Percentiles rank a stretch among this genome's conserved stretches.
These are phyloP conservation scores for Lindbergichthys nudifrons DNA, from an alignment of 2,797 vertebrate species.

Conservation along the genomic window DNA sequence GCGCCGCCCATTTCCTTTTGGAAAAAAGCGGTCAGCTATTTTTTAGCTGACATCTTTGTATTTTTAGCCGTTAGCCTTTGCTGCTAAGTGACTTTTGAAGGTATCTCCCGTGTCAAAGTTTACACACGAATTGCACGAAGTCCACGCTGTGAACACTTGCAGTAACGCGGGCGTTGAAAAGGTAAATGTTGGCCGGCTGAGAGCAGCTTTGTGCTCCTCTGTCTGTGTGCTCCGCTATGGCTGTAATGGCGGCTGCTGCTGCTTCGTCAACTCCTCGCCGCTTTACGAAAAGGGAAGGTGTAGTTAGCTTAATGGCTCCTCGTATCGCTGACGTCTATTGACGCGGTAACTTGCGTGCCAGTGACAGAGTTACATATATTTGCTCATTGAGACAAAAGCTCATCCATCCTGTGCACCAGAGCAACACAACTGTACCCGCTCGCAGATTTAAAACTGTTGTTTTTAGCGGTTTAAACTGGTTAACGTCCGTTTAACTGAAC, in stretches of 20 bases:
- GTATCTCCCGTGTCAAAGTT: conserved; percentile 42
- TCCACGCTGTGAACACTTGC: conserved; percentile 71
- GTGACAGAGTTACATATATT: conserved; percentile 86
- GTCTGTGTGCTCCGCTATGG: conserved; percentile 44
- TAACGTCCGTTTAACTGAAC: conserved; percentile 53
- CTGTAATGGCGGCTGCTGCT: conserved; percentile 82
- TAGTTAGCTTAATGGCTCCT: conserved; percentile 86
- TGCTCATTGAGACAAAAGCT: conserved; percentile 79
- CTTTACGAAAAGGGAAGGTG: conserved; percentile 84
- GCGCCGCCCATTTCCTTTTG: conserved; percentile 79
- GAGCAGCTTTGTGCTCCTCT: conserved; percentile 26
- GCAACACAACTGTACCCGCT: conserved; percentile 8
- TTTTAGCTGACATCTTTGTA: conserved; percentile 79
- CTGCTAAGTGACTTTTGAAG: conserved; percentile 69
- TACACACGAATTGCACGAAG: conserved; percentile 51
- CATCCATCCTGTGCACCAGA: conserved; percentile 57
- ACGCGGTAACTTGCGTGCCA: conserved; percentile 88
- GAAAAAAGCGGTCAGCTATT: conserved; percentile 78
- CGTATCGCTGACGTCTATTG: conserved; percentile 90
- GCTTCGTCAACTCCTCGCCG: conserved; percentile 76
- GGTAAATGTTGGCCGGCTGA: conserved; percentile 66
- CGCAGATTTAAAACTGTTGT: neutral
- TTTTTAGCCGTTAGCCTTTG: conserved; percentile 74
- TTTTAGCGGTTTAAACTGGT: conserved; percentile 52
- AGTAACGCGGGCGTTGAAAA: conserved; percentile 63